These are phyloP conservation scores for Tipula lateralis DNA, from an alignment of 2,888 invertebrate genomes.

Conservation along the genomic window DNA sequence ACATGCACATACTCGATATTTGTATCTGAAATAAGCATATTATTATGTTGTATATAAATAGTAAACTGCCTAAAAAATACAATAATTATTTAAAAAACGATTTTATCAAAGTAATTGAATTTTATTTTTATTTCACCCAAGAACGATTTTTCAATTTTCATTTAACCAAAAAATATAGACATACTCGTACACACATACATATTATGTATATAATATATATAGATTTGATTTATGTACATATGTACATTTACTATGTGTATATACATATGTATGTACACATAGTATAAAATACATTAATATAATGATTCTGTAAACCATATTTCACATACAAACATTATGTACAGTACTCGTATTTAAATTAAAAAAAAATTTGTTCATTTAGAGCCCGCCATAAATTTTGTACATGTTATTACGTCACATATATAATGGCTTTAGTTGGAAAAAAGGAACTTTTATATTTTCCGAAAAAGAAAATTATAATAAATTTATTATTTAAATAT, in stretches of 20 bases:
- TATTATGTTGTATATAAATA: no score
- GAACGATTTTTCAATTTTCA: neutral
- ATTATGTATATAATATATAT: neutral
- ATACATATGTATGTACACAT: neutral
- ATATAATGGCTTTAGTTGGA: neutral
- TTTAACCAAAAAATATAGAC: conserved; percentile 27
- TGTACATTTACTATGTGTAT: neutral
- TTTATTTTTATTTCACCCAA: neutral
- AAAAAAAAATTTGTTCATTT: neutral
- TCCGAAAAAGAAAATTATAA: neutral
- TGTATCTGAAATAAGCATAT: conserved; percentile 58
- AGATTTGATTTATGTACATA: no score
- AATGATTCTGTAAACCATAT: neutral
- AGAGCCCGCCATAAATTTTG: neutral
- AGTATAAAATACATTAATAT: neutral
- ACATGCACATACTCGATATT: conserved; percentile 71
- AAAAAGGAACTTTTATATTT: neutral
- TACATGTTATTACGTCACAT: neutral
- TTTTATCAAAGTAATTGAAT: neutral
- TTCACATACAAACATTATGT: neutral
- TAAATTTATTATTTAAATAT: neutral
- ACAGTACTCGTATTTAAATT: neutral
- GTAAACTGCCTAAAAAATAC: neutral
- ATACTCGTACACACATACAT: neutral
- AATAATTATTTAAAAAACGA: neutral